Conservation (phyloP, 2,888 invertebrate species). For the Caenorhabditis macrosperma region DNA sequence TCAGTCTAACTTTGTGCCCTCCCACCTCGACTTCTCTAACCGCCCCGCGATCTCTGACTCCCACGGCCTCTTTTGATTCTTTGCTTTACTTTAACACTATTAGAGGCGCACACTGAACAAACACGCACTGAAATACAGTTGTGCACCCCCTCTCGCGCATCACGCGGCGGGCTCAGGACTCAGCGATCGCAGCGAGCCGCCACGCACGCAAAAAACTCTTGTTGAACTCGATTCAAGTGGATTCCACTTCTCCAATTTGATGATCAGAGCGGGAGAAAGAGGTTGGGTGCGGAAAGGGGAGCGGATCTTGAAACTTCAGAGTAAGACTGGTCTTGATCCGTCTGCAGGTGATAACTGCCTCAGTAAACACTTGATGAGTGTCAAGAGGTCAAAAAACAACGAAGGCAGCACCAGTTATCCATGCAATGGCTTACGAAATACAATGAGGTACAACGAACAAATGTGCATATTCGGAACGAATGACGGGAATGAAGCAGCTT, state of each 20-base stretch:
- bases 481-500: too few relatives aligned
- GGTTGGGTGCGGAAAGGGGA: neutral
- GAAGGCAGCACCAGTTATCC: neutral
- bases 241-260: conserved; percentile 55
- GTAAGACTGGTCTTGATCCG: conserved; percentile 36
- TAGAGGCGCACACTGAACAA: conserved; percentile 40
- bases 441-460: too few relatives aligned
- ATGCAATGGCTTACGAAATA: too few relatives aligned
- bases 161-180: conserved; percentile 23
- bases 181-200: too few relatives aligned
- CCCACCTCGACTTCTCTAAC: conserved; percentile 42
- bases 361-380: conserved; percentile 12
- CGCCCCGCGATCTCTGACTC: conserved; percentile 20
- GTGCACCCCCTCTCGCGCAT: conserved; percentile 20
- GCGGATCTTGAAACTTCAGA: conserved; percentile 11
- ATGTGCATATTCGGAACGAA: too few relatives aligned
- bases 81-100: conserved; percentile 59
- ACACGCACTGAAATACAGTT: conserved; percentile 49
- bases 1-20: conserved; percentile 15
- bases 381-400: conserved; percentile 41
- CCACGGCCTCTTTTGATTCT: conserved; percentile 35
- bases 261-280: conserved; percentile 13
- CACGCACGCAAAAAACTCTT: conserved; percentile 49
- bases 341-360: conserved; percentile 51
- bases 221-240: conserved; percentile 61